Base-by-base conservation (phyloP, 2,113 vertebrate species). In the Stercorarius parasiticus region DNA sequence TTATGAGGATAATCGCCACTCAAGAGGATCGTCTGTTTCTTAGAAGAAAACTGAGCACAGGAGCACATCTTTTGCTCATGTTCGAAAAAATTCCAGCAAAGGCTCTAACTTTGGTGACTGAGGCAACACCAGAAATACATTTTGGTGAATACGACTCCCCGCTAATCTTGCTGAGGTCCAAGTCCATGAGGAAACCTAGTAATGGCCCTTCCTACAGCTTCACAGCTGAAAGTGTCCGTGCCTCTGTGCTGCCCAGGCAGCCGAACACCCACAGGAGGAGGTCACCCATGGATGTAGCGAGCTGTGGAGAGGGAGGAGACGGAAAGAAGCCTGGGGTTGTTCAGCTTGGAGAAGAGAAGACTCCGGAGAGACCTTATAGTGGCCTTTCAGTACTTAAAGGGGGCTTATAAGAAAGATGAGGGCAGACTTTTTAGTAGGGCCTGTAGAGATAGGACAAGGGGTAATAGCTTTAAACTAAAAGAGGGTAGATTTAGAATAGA, bases 261-360 rank as follows among this genome's bases (percentile, higher is more conserved):
- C 38, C 3, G 12, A 29, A 3, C 13, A 20, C 45, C 16, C 10
- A 3, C 76, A 7, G 34, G 19, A 27, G 71, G 52, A 15, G 38
- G 25, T 15, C 1, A 3, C 29, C 53, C 11, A 1, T 0, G 9
- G 69, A 3, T 7, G 52, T n/a, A 53, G 59, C 3, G 3, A 59
- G 14, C 47, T 15, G 34, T 18, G 65, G 26, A 27, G 36, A 49
- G 34, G 21, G 21, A 50, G 0, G 3, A 80, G 62, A 20, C 47
- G 49, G 36, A 45, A 36, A 0, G 5, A 26, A 23, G 34, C 15
- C 36, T 27, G 59, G 59, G 15, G 15, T 38, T 38, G 36, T 62
- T 38, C 59, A 62, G 36, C 36, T 16, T 62, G 59, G 59, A 62
- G 59, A 62, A 62, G 23, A 62, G 59, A 62, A 62, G 25, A 36